Conservation (phyloP, 2,797 vertebrate species). For the Rhodeus uyekii region DNA sequence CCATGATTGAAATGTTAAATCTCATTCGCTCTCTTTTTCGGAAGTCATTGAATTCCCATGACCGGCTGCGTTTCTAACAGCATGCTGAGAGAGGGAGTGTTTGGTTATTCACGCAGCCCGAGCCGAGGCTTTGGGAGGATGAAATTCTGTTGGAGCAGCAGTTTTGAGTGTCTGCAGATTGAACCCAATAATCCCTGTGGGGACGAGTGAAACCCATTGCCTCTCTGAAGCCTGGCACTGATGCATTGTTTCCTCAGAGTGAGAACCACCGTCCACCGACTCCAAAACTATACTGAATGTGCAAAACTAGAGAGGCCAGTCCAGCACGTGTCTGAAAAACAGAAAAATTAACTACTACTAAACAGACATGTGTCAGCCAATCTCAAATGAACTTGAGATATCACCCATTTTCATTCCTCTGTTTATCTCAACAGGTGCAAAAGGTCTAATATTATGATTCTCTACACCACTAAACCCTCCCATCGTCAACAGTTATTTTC, state of each 20-base stretch:
- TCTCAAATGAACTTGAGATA: neutral
- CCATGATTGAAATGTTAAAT: slow-evolving; percentile 7
- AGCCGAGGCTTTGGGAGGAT: slow-evolving; percentile 34
- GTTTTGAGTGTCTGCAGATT: slow-evolving; percentile 21
- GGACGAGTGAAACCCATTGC: slow-evolving; percentile 17
- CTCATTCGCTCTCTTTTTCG: neutral
- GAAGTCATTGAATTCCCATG: slow-evolving; percentile 12
- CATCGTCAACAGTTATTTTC: neutral
- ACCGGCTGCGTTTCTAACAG: slow-evolving; percentile 2
- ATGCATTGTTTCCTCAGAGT: slow-evolving; percentile 21
- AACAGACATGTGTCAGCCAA: neutral
- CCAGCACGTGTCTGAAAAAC: neutral
- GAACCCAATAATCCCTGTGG: slow-evolving; percentile 39
- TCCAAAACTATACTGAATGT: slow-evolving; percentile 18
- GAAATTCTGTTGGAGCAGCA: slow-evolving; percentile 41
- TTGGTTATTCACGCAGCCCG: slow-evolving; percentile 35
- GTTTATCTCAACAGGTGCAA: slow-evolving; percentile 14
- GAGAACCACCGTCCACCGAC: neutral
- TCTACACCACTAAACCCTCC: neutral
- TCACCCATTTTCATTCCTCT: neutral
- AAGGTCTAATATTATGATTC: neutral
- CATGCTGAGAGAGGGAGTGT: slow-evolving; percentile 32
- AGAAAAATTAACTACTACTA: neutral
- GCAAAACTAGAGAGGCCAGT: slow-evolving; percentile 6
- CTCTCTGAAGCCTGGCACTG: slow-evolving; percentile 8